phyloP scores from a whole-genome alignment of 1,140 invertebrate genomes.

The Drosophila tani region DNA sequence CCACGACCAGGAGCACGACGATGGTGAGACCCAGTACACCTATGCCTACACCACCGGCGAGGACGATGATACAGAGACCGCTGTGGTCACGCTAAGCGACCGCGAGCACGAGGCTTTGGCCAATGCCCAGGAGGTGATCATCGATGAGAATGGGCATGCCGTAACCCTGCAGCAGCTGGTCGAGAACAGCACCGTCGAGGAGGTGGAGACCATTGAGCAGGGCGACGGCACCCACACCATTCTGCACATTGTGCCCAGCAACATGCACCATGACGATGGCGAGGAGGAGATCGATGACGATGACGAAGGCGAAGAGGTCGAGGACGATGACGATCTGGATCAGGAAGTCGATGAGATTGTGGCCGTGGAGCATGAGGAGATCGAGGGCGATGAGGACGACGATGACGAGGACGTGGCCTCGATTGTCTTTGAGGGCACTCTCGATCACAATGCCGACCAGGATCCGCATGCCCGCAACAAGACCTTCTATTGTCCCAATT shows the following conservation, averaged over 20 bases:
- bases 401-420: constrained; percentile 62
- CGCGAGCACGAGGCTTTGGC: constrained; percentile 62
- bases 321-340: constrained; percentile 30
- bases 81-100: constrained; percentile 66
- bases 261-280: constrained; percentile 29
- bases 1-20: constrained; percentile 12
- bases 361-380: constrained; percentile 50
- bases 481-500: constrained; percentile 82
- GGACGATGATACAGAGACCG: constrained; percentile 69
- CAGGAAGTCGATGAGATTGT: constrained; percentile 60
- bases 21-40: constrained; percentile 61
- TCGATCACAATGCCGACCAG: constrained; percentile 57
- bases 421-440: constrained; percentile 65
- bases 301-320: constrained; percentile 15
- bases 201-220: constrained; percentile 79
- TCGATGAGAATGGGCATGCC: constrained; percentile 80
- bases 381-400: constrained; percentile 53
- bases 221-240: constrained; percentile 82
- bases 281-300: constrained; percentile 42
- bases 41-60: constrained; percentile 72
- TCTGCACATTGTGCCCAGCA: constrained; percentile 71
- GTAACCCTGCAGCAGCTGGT: constrained; percentile 77
- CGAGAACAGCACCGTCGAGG: constrained; percentile 77
- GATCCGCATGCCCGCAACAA: constrained; percentile 67
- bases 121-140: constrained; percentile 77